Evolutionary conservation across 1,140 invertebrate genomes (phyloP).

Genomic region (Drosophila kanapiae): DNA sequence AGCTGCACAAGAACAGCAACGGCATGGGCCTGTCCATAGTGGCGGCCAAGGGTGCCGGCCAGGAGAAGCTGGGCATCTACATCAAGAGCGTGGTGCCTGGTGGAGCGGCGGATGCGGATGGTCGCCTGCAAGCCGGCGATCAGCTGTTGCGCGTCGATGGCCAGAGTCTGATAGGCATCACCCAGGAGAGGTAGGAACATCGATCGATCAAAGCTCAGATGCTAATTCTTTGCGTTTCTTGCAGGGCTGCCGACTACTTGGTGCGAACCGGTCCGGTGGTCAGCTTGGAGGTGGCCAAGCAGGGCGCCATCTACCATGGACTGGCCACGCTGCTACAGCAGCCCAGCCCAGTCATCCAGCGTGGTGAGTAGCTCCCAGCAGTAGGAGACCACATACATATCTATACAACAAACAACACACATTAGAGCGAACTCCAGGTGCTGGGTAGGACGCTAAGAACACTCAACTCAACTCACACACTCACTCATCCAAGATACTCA

Average conservation of each 20-base stretch:
- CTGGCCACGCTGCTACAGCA: slow-evolving; percentile 96
- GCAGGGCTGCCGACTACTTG: slow-evolving; percentile 96
- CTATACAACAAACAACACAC: slow-evolving; percentile 42
- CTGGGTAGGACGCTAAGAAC: slow-evolving; percentile 68
- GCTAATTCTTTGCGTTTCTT: background rate
- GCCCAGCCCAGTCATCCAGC: slow-evolving; percentile 93
- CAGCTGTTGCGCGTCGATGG: slow-evolving; percentile 99
- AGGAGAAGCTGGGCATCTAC: slow-evolving; percentile 96
- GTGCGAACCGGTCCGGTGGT: slow-evolving; percentile 97
- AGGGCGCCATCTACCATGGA: slow-evolving; percentile 98
- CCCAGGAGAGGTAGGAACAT: slow-evolving; percentile 93
- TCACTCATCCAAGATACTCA: slow-evolving; percentile 30
- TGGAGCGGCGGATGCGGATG: slow-evolving; percentile 97
- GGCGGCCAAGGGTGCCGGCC: slow-evolving; percentile 91
- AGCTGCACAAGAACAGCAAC: slow-evolving; percentile 95
- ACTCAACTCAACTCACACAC: slow-evolving; percentile 42
- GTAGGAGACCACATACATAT: slow-evolving; percentile 28
- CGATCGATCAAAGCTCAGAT: too few relatives aligned
- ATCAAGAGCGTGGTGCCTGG: slow-evolving; percentile 98
- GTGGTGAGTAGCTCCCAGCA: slow-evolving; percentile 88
- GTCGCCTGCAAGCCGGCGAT: slow-evolving; percentile 97
- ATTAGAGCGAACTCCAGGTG: slow-evolving; percentile 54
- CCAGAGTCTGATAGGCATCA: slow-evolving; percentile 97
- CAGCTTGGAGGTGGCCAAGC: slow-evolving; percentile 97
- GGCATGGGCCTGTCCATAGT: slow-evolving; percentile 98